Conservation (phyloP, 2,797 vertebrate species). For the Thalassophryne amazonica region DNA sequence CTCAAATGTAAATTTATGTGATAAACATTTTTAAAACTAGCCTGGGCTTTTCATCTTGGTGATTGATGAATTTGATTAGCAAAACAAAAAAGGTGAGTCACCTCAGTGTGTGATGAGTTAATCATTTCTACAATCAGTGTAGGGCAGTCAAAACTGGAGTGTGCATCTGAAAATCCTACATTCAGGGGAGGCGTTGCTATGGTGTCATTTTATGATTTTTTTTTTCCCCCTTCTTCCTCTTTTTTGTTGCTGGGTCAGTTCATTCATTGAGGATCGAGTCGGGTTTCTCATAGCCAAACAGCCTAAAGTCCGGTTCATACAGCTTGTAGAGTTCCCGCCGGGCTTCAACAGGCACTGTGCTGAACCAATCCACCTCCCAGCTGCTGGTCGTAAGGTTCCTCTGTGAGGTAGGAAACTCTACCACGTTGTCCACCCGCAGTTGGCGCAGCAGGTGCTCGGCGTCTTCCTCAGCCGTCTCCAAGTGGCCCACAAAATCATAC, state of each 20-base stretch:
- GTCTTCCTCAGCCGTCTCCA: conserved; percentile 89
- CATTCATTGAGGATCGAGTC: conserved; percentile 73
- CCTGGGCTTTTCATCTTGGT: conserved; percentile 4
- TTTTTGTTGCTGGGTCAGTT: conserved; percentile 37
- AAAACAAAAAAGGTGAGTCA: neutral
- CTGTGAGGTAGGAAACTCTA: conserved; percentile 87
- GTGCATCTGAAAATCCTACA: conserved; percentile 12
- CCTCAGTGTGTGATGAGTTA: conserved; percentile 13
- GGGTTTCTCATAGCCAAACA: conserved; percentile 90
- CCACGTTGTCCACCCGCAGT: conserved; percentile 84
- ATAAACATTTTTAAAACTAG: no score
- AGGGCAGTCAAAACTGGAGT: neutral
- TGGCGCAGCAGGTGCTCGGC: conserved; percentile 85
- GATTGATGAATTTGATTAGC: neutral
- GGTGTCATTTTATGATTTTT: conserved; percentile 1
- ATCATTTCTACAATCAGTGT: conserved; percentile 14
- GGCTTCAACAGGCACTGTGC: conserved; percentile 81
- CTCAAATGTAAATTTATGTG: no score
- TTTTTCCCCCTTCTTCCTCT: neutral
- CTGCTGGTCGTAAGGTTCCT: conserved; percentile 87
- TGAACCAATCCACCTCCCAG: conserved; percentile 90
- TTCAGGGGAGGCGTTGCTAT: conserved; percentile 8
- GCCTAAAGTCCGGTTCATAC: conserved; percentile 89
- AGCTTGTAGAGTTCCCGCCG: conserved; percentile 87
- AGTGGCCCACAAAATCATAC: conserved; percentile 92